A percentile compares a stretch with the other conserved stretches of the same genome.
These are phyloP conservation scores for Sciurus vulgaris DNA, from an alignment of 2,797 vertebrate genomes.

Conservation along the genomic window DNA sequence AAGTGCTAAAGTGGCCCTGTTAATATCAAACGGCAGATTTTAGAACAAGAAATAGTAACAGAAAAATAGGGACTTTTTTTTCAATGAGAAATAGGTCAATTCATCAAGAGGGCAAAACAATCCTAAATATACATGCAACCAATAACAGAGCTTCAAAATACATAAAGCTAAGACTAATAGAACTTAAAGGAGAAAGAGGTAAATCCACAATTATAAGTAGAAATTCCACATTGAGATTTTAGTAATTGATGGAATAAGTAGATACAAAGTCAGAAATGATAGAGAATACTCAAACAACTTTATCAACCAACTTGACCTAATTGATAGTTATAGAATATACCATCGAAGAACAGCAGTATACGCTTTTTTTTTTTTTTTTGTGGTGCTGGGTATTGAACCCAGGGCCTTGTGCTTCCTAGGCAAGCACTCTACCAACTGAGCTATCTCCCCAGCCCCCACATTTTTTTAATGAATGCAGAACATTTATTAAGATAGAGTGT, in stretches of 20 bases:
- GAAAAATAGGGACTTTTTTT: neutral
- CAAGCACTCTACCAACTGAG: too few relatives aligned
- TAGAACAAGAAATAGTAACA: neutral
- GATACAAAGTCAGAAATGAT: constrained; percentile 13
- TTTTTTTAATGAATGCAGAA: neutral
- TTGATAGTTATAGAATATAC: neutral
- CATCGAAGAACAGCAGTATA: neutral
- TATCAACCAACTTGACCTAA: neutral
- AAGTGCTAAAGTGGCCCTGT: neutral
- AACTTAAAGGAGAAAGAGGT: constrained; percentile 24
- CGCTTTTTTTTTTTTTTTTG: neutral
- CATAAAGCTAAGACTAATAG: neutral
- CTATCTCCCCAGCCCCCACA: too few relatives aligned
- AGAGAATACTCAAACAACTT: neutral
- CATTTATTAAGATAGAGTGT: neutral
- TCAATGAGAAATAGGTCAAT: neutral
- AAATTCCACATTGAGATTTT: neutral
- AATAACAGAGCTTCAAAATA: neutral
- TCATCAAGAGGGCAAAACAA: neutral
- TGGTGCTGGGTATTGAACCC: too few relatives aligned
- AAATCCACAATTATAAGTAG: neutral
- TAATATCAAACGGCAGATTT: constrained; percentile 9
- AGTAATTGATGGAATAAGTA: neutral
- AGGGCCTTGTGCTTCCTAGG: too few relatives aligned
- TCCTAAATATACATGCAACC: neutral